Conservation (phyloP, 92 coral and sea anemone genomes). For the Zoanthus sociatus region DNA sequence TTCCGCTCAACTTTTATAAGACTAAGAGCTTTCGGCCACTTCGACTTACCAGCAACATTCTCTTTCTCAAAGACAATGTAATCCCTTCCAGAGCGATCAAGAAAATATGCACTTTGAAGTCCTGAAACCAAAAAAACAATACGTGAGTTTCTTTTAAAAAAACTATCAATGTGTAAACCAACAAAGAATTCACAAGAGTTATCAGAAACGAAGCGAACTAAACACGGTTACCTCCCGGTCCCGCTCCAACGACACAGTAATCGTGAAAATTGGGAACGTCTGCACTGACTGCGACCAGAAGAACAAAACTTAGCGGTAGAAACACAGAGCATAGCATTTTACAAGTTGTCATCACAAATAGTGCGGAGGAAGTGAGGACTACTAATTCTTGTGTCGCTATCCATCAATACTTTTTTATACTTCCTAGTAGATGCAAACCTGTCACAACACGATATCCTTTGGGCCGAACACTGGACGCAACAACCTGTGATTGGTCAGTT, state of each 20-base stretch:
- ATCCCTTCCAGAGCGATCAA: slow-evolving; percentile 85
- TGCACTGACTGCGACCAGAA: not conserved
- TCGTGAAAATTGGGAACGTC: slow-evolving; percentile 6
- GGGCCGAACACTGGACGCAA: not conserved
- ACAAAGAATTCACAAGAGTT: not conserved
- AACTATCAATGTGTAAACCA: not conserved
- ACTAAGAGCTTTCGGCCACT: not conserved
- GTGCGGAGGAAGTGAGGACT: not conserved
- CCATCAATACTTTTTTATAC: not conserved
- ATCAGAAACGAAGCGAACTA: not conserved
- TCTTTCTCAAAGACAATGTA: slow-evolving; percentile 85
- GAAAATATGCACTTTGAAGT: slow-evolving; percentile 88
- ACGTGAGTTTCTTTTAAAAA: not conserved
- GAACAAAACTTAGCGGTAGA: not conserved
- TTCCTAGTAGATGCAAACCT: not conserved
- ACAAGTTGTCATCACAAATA: not conserved
- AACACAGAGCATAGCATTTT: slow-evolving; percentile 15
- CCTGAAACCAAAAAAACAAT: slow-evolving; percentile 51
- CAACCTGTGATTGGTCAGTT: slow-evolving; percentile 24
- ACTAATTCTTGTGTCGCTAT: not conserved
- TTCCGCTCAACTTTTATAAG: not conserved
- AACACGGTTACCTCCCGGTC: slow-evolving; percentile 25
- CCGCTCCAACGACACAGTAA: slow-evolving; percentile 43
- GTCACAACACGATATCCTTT: not conserved
- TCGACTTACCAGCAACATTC: slow-evolving; percentile 73